Evolutionary conservation across 2,113 vertebrate species (phyloP).

Genomic region (Fulica atra): DNA sequence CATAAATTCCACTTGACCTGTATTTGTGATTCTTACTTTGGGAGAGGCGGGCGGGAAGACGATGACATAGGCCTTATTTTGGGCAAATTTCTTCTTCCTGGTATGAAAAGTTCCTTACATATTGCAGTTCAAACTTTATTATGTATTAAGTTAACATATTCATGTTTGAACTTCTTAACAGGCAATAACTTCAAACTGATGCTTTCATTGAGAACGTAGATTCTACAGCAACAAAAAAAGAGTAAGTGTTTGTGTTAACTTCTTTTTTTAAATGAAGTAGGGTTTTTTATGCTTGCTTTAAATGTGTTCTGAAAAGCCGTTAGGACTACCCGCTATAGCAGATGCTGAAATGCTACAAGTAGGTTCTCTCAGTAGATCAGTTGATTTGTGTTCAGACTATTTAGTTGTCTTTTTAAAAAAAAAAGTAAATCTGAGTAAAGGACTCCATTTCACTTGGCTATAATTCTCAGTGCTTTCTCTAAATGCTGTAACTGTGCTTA

Average conservation of each 20-base stretch:
- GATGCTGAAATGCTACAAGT: not conserved
- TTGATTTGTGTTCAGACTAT: not conserved
- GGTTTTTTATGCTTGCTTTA: not conserved
- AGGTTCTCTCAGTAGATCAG: not conserved
- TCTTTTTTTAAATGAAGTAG: not conserved
- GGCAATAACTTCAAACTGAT: slow-evolving; percentile 47
- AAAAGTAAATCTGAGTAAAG: not conserved
- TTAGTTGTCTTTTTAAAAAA: not conserved
- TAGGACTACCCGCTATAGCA: not conserved
- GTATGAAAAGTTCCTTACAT: slow-evolving; percentile 6
- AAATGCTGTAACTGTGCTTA: not conserved
- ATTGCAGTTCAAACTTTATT: slow-evolving; percentile 37
- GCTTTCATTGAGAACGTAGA: not conserved
- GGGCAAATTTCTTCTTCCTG: slow-evolving; percentile 53
- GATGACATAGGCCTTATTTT: not conserved
- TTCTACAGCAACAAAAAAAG: slow-evolving; percentile 44
- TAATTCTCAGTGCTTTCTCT: not conserved
- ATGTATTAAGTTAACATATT: slow-evolving; percentile 62
- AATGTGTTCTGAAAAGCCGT: not conserved
- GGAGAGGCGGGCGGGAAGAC: not conserved
- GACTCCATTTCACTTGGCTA: not conserved
- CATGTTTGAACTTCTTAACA: slow-evolving; percentile 69
- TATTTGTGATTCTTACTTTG: slow-evolving; percentile 47
- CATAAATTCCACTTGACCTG: slow-evolving; percentile 30
- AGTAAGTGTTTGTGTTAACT: slow-evolving; percentile 68